A percentile compares a stretch with the other conserved stretches of the same genome.
Evolutionary conservation across 2,113 vertebrate species (phyloP).

Genomic region (Chascanopsetta lugubris): DNA sequence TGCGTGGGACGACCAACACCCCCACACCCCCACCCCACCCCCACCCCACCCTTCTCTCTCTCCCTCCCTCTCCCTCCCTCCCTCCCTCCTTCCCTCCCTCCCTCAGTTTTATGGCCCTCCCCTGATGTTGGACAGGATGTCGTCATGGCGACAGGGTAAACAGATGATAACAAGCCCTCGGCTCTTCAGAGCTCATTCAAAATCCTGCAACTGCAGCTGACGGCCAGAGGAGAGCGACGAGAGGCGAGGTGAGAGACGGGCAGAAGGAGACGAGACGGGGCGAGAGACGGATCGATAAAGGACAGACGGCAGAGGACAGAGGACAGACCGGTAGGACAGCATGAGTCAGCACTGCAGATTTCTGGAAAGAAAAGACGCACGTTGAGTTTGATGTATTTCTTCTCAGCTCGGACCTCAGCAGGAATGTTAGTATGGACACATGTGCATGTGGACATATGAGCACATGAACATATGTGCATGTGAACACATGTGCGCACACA

Average conservation of each 20-base stretch:
- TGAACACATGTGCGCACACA: too few relatives aligned
- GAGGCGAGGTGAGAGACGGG: conserved; percentile 26
- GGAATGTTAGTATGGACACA: neutral
- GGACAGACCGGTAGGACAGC: too few relatives aligned
- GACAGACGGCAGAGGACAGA: too few relatives aligned
- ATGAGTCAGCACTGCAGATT: neutral
- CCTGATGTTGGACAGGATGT: conserved; percentile 85
- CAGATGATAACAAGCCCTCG: conserved; percentile 86
- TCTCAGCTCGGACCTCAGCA: neutral
- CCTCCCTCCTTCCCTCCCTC: conserved; percentile 15
- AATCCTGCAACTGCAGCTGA: conserved; percentile 50
- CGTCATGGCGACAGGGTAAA: conserved; percentile 86
- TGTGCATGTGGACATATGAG: too few relatives aligned
- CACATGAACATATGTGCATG: too few relatives aligned
- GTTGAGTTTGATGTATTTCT: neutral
- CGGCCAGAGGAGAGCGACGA: conserved; percentile 36
- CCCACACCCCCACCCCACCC: neutral
- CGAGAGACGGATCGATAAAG: conserved; percentile 1
- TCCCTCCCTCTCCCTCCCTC: neutral
- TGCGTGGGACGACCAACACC: neutral
- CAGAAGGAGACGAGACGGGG: conserved; percentile 12
- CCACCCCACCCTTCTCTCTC: neutral
- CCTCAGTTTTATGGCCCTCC: conserved; percentile 68
- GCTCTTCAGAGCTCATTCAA: conserved; percentile 79
- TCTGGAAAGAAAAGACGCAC: too few relatives aligned